phyloP scores from a whole-genome alignment of 2,113 vertebrate genomes.

The Polypterus bichir region DNA sequence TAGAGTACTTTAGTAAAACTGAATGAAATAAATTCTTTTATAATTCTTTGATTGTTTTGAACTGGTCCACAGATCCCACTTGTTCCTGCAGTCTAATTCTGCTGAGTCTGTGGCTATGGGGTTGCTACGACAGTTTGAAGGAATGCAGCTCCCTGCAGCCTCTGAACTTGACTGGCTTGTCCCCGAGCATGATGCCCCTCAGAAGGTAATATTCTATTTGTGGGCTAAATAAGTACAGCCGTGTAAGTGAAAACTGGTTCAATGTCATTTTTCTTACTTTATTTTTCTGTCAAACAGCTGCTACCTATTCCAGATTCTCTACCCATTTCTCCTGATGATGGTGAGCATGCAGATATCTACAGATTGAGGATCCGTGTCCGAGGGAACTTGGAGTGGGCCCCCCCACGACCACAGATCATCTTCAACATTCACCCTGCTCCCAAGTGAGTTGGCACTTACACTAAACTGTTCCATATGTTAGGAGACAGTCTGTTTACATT shows the following conservation, averaged over 20 bases:
- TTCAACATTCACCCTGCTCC: conserved; percentile 88
- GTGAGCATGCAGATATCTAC: conserved; percentile 89
- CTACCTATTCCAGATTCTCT: conserved; percentile 89
- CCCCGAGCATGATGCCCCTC: conserved; percentile 83
- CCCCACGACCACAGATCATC: conserved; percentile 90
- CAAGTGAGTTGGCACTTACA: conserved; percentile 53
- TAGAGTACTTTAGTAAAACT: too few relatives aligned
- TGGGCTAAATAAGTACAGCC: not conserved
- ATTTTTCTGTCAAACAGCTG: conserved; percentile 46
- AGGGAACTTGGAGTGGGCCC: conserved; percentile 94
- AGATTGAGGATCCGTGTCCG: conserved; percentile 89
- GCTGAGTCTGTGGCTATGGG: conserved; percentile 96
- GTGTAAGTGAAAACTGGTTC: not conserved
- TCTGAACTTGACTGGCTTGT: conserved; percentile 95
- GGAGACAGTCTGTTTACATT: not conserved
- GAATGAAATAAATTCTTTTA: not conserved
- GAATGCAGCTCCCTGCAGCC: conserved; percentile 92
- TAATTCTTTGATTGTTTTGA: not conserved
- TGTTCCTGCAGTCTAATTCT: conserved; percentile 80
- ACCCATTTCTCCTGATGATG: conserved; percentile 88
- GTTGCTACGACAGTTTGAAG: conserved; percentile 88
- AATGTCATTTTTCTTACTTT: too few relatives aligned
- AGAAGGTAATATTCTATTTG: conserved; percentile 60
- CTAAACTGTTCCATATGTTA: too few relatives aligned
- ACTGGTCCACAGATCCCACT: conserved; percentile 51